These are phyloP conservation scores for Perognathus longimembris DNA, from an alignment of 2,113 vertebrate species.

Conservation along the genomic window DNA sequence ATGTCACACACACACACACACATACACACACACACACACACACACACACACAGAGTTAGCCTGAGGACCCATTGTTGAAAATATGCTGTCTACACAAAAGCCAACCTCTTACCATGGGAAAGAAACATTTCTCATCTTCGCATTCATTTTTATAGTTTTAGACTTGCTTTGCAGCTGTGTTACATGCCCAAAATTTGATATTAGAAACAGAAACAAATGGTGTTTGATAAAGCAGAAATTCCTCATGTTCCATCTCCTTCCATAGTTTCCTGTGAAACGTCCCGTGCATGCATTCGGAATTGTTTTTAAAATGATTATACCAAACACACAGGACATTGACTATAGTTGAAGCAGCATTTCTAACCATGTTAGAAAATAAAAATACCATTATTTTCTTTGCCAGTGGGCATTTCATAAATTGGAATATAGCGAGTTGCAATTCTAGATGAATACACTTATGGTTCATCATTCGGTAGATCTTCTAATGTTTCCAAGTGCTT, in stretches of 20 bases:
- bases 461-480: no score
- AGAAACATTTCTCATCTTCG: neutral
- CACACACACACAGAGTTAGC: neutral
- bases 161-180: neutral
- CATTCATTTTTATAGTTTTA: neutral
- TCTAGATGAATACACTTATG: neutral
- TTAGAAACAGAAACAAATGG: constrained; percentile 36
- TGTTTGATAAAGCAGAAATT: constrained; percentile 34
- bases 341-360: neutral
- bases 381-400: neutral
- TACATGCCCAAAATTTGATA: constrained; percentile 1
- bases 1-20: neutral
- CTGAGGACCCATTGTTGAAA: neutral
- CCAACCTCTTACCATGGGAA: constrained; percentile 20
- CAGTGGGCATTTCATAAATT: neutral
- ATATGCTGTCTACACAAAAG: neutral
- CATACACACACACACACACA: no score
- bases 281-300: neutral
- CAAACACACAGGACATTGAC: neutral
- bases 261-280: neutral
- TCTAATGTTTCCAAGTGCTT: neutral
- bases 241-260: neutral
- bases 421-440: neutral
- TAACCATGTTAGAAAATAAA: neutral
- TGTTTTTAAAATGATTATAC: neutral